phyloP scores from a whole-genome alignment of 2,888 invertebrate species.

The Melanchra persicariae region DNA sequence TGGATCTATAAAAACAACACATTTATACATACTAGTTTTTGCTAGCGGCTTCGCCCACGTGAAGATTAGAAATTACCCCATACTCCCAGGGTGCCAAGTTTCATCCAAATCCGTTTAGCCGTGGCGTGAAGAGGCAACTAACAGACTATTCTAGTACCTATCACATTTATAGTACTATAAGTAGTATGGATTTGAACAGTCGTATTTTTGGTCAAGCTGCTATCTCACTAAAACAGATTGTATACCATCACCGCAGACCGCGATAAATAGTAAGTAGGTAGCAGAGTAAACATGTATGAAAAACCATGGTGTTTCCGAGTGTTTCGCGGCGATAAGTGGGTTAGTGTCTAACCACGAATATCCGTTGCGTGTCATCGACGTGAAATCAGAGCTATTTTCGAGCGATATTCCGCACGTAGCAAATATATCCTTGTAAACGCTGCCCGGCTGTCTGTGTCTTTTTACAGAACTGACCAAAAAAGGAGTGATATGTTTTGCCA shows the following conservation, averaged over 20 bases:
- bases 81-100: not conserved
- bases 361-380: not conserved
- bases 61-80: too few relatives aligned
- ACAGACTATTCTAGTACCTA: too few relatives aligned
- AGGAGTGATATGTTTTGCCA: too few relatives aligned
- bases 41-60: too few relatives aligned
- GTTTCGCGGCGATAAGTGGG: not conserved
- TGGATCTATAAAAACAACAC: slow-evolving; percentile 74
- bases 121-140: too few relatives aligned
- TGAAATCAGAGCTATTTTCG: not conserved
- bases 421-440: not conserved
- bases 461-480: too few relatives aligned
- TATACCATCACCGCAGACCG: not conserved
- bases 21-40: too few relatives aligned
- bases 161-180: too few relatives aligned
- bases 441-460: too few relatives aligned
- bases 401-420: not conserved
- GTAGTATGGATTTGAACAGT: not conserved
- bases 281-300: not conserved
- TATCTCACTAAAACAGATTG: not conserved
- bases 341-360: slow-evolving; percentile 1
- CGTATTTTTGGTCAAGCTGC: not conserved
- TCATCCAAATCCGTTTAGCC: too few relatives aligned
- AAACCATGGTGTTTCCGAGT: not conserved
- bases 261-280: slow-evolving; percentile 16